Percentiles rank a stretch among this genome's conserved stretches.
Conservation (phyloP, 2,113 vertebrate genomes). For the Taurulus bubalis region DNA sequence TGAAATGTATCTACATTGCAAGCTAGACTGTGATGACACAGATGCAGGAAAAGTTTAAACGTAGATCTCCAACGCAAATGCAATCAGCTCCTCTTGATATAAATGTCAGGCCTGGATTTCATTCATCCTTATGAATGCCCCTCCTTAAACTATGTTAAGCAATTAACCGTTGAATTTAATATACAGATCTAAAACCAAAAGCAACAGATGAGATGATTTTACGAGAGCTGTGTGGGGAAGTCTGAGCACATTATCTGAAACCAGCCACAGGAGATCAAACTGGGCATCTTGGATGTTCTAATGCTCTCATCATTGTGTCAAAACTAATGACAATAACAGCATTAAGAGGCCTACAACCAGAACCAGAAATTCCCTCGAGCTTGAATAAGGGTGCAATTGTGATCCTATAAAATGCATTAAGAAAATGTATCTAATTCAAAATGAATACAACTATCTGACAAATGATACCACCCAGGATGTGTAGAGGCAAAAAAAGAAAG, state of each 20-base stretch:
- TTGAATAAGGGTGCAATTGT: constrained; percentile 42
- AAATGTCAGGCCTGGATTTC: constrained; percentile 43
- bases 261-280: constrained; percentile 33
- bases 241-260: constrained; percentile 37
- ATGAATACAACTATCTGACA: constrained; percentile 62
- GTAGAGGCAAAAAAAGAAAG: constrained; percentile 21
- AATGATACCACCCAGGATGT: constrained; percentile 48
- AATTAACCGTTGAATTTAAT: constrained; percentile 48
- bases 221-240: constrained; percentile 21
- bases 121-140: constrained; percentile 35
- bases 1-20: constrained; percentile 55
- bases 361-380: constrained; percentile 31
- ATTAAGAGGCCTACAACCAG: constrained; percentile 35
- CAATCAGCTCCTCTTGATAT: constrained; percentile 43
- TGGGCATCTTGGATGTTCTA: constrained; percentile 30
- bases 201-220: constrained; percentile 42
- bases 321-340: constrained; percentile 46
- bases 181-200: constrained; percentile 43
- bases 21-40: constrained; percentile 55
- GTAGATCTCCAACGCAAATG: constrained; percentile 47
- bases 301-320: constrained; percentile 26
- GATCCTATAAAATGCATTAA: constrained; percentile 52
- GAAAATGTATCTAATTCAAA: constrained; percentile 72
- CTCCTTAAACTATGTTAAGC: constrained; percentile 36
- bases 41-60: constrained; percentile 50